Percentiles rank a stretch among this genome's conserved stretches.
These are phyloP conservation scores for Antheraea assamensis DNA, from an alignment of 2,888 invertebrate species.

Conservation along the genomic window DNA sequence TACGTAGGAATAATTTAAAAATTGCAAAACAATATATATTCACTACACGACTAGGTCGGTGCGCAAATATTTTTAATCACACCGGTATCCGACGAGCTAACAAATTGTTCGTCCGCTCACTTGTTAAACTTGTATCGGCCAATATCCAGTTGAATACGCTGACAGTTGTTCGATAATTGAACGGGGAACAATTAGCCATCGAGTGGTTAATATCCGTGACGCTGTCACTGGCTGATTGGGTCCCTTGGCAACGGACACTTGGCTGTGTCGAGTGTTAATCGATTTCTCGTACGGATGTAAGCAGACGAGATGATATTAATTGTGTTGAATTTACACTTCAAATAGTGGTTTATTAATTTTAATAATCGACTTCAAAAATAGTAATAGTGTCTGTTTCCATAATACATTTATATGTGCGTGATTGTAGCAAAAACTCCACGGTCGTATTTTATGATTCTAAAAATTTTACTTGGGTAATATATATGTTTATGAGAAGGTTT, in stretches of 20 bases:
- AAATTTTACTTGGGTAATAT: no score
- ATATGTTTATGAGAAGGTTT: no score
- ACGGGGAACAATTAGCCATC: constrained; percentile 77
- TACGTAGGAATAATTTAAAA: neutral
- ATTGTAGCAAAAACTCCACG: no score
- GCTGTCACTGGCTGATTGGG: constrained; percentile 68
- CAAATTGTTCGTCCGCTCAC: constrained; percentile 47
- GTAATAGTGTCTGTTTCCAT: no score
- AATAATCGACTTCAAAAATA: neutral
- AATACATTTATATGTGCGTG: no score
- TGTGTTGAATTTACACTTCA: constrained; percentile 16
- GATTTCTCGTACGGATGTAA: constrained; percentile 54
- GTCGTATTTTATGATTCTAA: no score
- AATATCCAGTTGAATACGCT: constrained; percentile 53
- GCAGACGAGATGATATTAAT: constrained; percentile 24
- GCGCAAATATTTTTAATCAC: constrained; percentile 20
- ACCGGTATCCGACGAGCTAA: constrained; percentile 15
- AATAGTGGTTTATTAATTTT: constrained; percentile 14
- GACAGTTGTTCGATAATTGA: constrained; percentile 80
- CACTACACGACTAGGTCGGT: neutral
- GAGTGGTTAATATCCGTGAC: constrained; percentile 77
- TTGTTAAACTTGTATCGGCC: constrained; percentile 56
- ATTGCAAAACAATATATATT: neutral
- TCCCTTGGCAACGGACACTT: constrained; percentile 63
- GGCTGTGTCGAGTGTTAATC: constrained; percentile 67